Evolutionary conservation across 2,888 invertebrate species (phyloP).

Genomic region (Netelia melanura): DNA sequence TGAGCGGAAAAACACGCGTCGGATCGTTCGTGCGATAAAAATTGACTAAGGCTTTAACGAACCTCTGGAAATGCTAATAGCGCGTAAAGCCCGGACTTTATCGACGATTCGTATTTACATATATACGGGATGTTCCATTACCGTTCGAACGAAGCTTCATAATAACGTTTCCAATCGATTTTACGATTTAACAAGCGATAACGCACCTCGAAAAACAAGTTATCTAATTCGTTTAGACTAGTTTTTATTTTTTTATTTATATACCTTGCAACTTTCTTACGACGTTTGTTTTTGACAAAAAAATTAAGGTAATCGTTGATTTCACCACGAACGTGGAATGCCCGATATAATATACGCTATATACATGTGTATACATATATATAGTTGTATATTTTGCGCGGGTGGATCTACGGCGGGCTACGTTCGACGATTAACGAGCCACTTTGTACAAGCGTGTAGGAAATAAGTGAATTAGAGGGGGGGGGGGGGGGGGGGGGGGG

Average conservation of each 20-base stretch:
- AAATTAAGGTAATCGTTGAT: background rate
- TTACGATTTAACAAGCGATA: background rate
- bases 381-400: background rate
- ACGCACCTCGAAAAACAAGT: too few species aligned
- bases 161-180: background rate
- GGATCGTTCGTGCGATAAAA: conserved; percentile 24
- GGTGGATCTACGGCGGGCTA: conserved; percentile 13
- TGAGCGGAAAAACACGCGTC: background rate
- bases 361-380: background rate
- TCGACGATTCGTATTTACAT: conserved; percentile 3
- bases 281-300: background rate
- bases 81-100: background rate
- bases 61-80: background rate
- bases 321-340: background rate
- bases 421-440: conserved; percentile 50
- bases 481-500: too few species aligned
- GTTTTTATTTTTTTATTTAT: too few species aligned
- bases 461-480: background rate
- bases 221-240: too few species aligned
- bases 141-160: too few species aligned
- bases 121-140: background rate
- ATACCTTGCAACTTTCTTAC: background rate
- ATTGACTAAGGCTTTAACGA: background rate
- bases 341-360: background rate
- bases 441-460: conserved; percentile 21